These are phyloP conservation scores for Cynodonichthys magdalenae DNA, from an alignment of 2,797 vertebrate genomes.

Conservation along the genomic window DNA sequence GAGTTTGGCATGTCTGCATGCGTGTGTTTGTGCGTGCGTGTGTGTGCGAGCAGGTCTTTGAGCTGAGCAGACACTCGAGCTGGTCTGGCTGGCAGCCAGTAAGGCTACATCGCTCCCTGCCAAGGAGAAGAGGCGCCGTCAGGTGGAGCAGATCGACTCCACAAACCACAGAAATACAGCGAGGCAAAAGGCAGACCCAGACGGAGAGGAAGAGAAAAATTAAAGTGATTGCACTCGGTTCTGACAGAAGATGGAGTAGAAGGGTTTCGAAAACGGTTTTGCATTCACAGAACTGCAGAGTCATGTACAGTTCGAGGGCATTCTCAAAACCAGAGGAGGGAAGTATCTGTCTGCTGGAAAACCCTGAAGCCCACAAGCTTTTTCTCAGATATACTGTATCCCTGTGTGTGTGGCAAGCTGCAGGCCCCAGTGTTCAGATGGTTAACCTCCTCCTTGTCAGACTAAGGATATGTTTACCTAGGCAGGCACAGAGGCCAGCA, in stretches of 20 bases:
- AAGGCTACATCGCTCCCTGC: constrained; percentile 75
- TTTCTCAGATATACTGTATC: constrained; percentile 9
- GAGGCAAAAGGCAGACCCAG: constrained; percentile 54
- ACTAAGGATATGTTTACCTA: constrained; percentile 76
- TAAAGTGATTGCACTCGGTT: constrained; percentile 69
- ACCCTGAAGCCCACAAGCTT: constrained; percentile 26
- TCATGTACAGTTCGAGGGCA: constrained; percentile 33
- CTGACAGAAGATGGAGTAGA: constrained; percentile 58
- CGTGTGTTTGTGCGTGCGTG: constrained; percentile 26
- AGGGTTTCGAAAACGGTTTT: constrained; percentile 41
- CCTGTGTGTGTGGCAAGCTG: constrained; percentile 36
- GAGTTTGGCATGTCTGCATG: constrained; percentile 51
- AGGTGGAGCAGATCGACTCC: constrained; percentile 78
- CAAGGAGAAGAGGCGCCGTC: constrained; percentile 77
- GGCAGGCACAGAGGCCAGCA: constrained; percentile 64
- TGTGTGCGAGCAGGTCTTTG: constrained; percentile 53
- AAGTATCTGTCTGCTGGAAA: constrained; percentile 44
- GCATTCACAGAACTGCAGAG: constrained; percentile 33
- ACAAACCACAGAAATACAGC: constrained; percentile 72
- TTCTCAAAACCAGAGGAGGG: constrained; percentile 21
- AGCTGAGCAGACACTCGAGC: constrained; percentile 78
- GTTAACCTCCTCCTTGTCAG: constrained; percentile 66
- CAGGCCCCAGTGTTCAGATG: constrained; percentile 43
- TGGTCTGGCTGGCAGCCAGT: constrained; percentile 80
- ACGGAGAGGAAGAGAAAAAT: constrained; percentile 60